Conservation (phyloP, 2,113 vertebrate species). For the Epinephelus fuscoguttatus region DNA sequence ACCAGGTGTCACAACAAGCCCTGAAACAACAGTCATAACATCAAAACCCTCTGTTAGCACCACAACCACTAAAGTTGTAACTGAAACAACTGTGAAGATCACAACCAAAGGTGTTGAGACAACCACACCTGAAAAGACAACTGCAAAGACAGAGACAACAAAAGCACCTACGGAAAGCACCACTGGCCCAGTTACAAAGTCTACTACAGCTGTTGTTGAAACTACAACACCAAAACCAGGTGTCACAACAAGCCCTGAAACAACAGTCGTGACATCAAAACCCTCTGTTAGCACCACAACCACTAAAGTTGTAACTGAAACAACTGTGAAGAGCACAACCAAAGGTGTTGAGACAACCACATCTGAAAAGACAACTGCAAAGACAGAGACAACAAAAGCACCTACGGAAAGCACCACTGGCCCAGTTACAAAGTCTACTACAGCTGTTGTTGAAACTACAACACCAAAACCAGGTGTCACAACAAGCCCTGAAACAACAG, state of each 20-base stretch:
- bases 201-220: constrained; percentile 8
- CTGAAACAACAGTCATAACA: no score
- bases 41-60: no score
- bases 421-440: constrained; percentile 14
- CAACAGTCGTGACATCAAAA: constrained; percentile 4
- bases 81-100: no score
- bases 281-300: neutral
- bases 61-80: no score
- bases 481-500: constrained; percentile 9
- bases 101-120: no score
- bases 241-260: neutral
- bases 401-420: neutral
- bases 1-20: no score
- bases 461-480: neutral
- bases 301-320: neutral
- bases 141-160: no score
- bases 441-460: constrained; percentile 16
- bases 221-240: neutral
- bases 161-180: no score
- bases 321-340: neutral
- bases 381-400: neutral
- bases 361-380: neutral
- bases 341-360: neutral
- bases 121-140: no score
- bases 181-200: no score